phyloP scores from a whole-genome alignment of 2,888 invertebrate genomes.

The Callinectes sapidus region DNA sequence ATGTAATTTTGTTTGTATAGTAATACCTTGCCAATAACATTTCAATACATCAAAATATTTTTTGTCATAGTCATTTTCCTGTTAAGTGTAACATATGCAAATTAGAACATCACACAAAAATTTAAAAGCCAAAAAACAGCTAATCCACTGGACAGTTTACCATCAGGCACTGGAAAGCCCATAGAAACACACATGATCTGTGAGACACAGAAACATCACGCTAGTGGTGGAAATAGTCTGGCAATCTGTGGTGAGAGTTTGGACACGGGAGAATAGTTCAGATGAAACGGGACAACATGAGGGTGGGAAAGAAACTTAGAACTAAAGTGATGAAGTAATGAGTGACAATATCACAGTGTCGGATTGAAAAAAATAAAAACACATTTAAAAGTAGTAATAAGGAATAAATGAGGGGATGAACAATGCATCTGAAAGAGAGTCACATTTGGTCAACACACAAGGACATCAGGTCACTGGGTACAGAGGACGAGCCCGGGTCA shows the following conservation, averaged over 20 bases:
- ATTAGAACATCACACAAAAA: conserved; percentile 15
- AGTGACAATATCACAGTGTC: not conserved
- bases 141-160: not conserved
- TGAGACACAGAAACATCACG: not conserved
- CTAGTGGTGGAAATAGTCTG: not conserved
- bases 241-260: not conserved
- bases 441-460: not conserved
- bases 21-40: not conserved
- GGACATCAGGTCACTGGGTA: conserved; percentile 19
- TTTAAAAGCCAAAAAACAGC: not conserved
- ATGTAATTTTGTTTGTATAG: not conserved
- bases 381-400: not conserved
- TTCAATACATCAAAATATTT: not conserved
- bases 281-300: conserved; percentile 10
- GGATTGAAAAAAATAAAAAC: not conserved
- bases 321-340: not conserved
- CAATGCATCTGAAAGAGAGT: conserved; percentile 23
- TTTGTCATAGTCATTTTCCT: not conserved
- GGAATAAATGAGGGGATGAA: not conserved
- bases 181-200: not conserved
- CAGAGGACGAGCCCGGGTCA: conserved; percentile 12
- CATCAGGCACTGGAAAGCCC: conserved; percentile 10
- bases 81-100: conserved; percentile 17
- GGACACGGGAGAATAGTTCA: not conserved
- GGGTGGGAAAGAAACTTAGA: not conserved